Base-by-base conservation (phyloP, 37 sponge, comb jelly and placozoan genomes). In the Dysidea cf. avara region DNA sequence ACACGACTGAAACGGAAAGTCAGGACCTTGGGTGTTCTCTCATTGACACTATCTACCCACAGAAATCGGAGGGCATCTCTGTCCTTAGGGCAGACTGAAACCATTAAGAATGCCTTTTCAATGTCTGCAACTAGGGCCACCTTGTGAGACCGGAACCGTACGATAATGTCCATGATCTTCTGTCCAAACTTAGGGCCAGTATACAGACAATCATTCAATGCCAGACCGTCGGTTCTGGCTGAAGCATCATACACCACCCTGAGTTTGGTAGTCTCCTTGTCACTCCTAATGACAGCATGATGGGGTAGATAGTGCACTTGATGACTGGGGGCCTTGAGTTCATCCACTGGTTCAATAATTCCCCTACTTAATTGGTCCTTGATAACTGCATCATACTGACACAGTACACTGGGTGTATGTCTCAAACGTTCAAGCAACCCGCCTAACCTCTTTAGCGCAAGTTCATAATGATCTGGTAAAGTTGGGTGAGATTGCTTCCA, bases 101-200 rank as follows among this genome's bases (percentile, higher is more conserved):
- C 31, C 64, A 62, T 13, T 30, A 62, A 49, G 43, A 72, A 72
- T 2, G 73, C 73, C 73, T 74, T 74, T 47, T 74, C 75, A 3
- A 60, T 74, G 53, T 74, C 75, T 2, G 75, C 75, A 7, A 52
- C 48, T 13, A 61, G 52, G 4, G 75, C 64, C 60, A 74, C 34
- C 47, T 54, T 51, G 52, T 74, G 64, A 1, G 30, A 30, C 29
- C 62, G 50, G 47, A 74, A 74, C 21, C 52, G 50, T 2, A 11
- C 16, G 18, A 74, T 34, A 7, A 74, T 74, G 75, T 74, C 75
- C 13, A 74, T 18, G 34, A 74, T 74, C 52, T 40, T 74, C 51
- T 74, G 75, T 14, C 61, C 64, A 32, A 74, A 74, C 51, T 74
- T 74, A 3, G 62, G 62, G 26, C 64, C 62, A 28, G 50, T 29